Evolutionary conservation across 1,140 invertebrate species (phyloP), one percentile per base, ranked within the genome.

Genomic region (Bicyclus anynana): DNA sequence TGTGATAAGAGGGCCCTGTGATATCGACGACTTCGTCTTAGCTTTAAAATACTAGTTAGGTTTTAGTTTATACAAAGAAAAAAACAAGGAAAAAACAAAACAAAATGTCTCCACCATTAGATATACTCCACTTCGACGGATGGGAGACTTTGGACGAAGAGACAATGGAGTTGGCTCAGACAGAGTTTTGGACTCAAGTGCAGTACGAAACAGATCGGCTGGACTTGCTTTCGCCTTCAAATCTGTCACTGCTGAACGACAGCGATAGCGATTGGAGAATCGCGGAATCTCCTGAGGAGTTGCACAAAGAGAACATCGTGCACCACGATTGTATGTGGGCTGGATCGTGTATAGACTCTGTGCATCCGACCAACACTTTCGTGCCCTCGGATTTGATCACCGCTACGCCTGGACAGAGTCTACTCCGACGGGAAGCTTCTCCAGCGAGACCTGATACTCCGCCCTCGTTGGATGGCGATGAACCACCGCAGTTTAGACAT

Each of bases 281-380:
- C 62, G 46, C 61, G n/a, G 76, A 83, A 18, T 67, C 74, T 33
- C 73, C 64, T 6, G 81, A 85, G 53, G 84, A 89, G 44, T 27
- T 20, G 38, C 74, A 81, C 42, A 80, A 78, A 50, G 81, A 81
- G 7, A 87, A 82, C 53, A 84, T 89, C 51, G 82, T 89, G 29
- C 82, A 89, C 50, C 84, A 89, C 61, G 88, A 89, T 63, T 89
- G 87, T 44, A 89, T 89, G 88, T 89, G 88, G 88, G 78, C 85
- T 5, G 88, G 88, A 1, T 83, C 74, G 3, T 89, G 86, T 64
- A 76, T 42, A 10, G 87, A 89, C 60, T 74, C 74, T 2, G 74
- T 74, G 48, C 79, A 84, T 55, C 78, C 77, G 10, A 69, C 66
- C 17, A 83, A 84, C 33, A 86, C 81, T 6, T 83, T 82, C 59